These are phyloP conservation scores for Percopsis omiscomaycus DNA, from an alignment of 2,797 vertebrate species.

Conservation along the genomic window DNA sequence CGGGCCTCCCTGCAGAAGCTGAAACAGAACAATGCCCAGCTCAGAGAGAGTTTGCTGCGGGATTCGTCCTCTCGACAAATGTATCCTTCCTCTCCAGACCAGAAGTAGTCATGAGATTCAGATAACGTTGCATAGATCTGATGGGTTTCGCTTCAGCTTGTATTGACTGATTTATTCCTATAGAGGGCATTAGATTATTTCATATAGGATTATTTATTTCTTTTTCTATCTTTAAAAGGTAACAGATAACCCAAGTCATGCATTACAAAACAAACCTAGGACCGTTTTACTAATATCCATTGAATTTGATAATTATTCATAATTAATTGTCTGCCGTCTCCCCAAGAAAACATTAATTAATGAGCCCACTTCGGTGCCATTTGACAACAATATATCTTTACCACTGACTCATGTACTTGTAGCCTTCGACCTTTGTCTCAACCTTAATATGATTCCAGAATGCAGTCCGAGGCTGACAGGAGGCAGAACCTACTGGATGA, in stretches of 20 bases:
- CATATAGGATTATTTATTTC: conserved; percentile 18
- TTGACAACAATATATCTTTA: neutral
- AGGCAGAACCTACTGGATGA: conserved; percentile 93
- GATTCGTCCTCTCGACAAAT: conserved; percentile 84
- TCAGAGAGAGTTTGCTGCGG: conserved; percentile 86
- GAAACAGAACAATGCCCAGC: conserved; percentile 85
- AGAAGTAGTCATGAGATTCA: conserved; percentile 29
- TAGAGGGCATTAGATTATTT: conserved; percentile 66
- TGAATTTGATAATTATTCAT: too few relatives aligned
- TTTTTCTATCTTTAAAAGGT: neutral
- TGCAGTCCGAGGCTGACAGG: conserved; percentile 92
- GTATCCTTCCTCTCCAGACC: conserved; percentile 79
- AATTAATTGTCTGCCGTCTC: too few relatives aligned
- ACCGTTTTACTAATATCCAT: too few relatives aligned
- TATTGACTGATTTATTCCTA: conserved; percentile 22
- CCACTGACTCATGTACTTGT: conserved; percentile 3
- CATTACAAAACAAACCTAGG: too few relatives aligned
- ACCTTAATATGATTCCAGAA: conserved; percentile 78
- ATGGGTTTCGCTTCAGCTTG: neutral
- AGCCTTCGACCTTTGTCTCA: conserved; percentile 6
- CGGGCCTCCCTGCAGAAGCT: conserved; percentile 87
- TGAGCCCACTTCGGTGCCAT: neutral
- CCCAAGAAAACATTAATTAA: neutral
- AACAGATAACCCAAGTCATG: neutral
- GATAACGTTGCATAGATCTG: conserved; percentile 9